Evolutionary conservation across 2,888 invertebrate species (phyloP), one percentile per base, ranked within the genome.

Genomic region (Tetramorium bicarinatum): DNA sequence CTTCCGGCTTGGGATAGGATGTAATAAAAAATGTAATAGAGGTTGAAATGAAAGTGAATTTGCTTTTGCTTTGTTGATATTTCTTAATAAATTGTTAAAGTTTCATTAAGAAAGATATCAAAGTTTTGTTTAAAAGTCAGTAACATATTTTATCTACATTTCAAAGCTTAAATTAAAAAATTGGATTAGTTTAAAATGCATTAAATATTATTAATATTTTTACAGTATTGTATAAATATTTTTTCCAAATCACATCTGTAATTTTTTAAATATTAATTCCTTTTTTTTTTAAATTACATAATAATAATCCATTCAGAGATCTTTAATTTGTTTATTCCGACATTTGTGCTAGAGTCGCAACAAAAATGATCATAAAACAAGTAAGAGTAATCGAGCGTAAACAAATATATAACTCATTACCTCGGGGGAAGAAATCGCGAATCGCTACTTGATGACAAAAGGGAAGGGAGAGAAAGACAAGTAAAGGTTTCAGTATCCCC

Each of bases 401-500:
- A 69, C 18, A 38, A 62, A 47, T n/a, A n/a, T n/a, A n/a, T 34
- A 69, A 59, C n/a, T 69, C 34, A 59, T 59, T 69, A 38, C 2
- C 18, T 29, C 41, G 38, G 25, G 25, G 38, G 18, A 56, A 54
- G 8, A 44, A 21, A 44, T 54, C 54, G 29, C 54, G 41, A 54
- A 47, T 44, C 18, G 3, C 21, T 38, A 13, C 44, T 59, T 29
- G 38, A 59, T 6, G 72, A 79, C 59, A 71, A 71, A 59, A 80
- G 72, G 72, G 47, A 25, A 64, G 13, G 15, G 21, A 47, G 21
- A 15, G 34, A 54, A 8, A 34, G 80, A 25, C 29, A 18, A 74
- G 69, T 29, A 80, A 85, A 77, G 72, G 71, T 85, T 64, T 72
- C 47, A 64, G 76, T 59, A 83, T 83, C 64, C 38, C 44, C 67